Percentiles rank a stretch among this genome's conserved stretches.
phyloP scores from a whole-genome alignment of 1,140 invertebrate genomes.

The Drosophila bipectinata region DNA sequence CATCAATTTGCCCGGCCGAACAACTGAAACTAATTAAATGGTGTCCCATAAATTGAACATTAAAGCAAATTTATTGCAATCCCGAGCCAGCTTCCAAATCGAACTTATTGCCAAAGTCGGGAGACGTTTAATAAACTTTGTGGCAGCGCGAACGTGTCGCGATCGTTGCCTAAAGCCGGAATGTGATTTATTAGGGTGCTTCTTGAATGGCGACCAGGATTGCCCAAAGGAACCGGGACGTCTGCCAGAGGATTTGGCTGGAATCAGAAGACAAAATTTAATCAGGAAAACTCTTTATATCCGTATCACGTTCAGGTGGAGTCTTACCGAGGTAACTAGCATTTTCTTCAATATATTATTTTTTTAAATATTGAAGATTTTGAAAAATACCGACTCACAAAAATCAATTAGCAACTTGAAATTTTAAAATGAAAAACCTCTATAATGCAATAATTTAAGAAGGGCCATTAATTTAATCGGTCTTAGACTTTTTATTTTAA shows the following conservation, averaged over 20 bases:
- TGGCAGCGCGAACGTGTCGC: slow-evolving; percentile 66
- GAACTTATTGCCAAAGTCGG: slow-evolving; percentile 81
- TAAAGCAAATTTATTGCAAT: slow-evolving; percentile 83
- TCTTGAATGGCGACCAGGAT: neutral
- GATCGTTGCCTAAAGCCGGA: slow-evolving; percentile 57
- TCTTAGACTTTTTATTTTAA: neutral
- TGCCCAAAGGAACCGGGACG: neutral
- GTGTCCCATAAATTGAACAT: slow-evolving; percentile 84
- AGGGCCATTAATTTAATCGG: too few relatives aligned
- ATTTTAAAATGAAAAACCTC: too few relatives aligned
- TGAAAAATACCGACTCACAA: too few relatives aligned
- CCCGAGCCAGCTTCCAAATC: slow-evolving; percentile 56
- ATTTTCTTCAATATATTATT: too few relatives aligned
- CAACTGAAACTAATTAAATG: slow-evolving; percentile 83
- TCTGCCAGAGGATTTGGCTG: neutral
- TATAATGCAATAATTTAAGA: too few relatives aligned
- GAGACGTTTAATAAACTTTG: slow-evolving; percentile 82
- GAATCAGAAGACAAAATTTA: slow-evolving; percentile 16
- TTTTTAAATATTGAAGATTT: too few relatives aligned
- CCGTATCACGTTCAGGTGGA: slow-evolving; percentile 8
- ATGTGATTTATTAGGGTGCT: slow-evolving; percentile 66
- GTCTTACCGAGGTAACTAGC: too few relatives aligned
- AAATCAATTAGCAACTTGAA: too few relatives aligned
- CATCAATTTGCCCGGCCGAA: slow-evolving; percentile 74
- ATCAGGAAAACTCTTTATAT: slow-evolving; percentile 35